Evolutionary conservation across 2,888 invertebrate species (phyloP), one percentile per base, ranked within the genome.

Genomic region (Autographa pulchrina): DNA sequence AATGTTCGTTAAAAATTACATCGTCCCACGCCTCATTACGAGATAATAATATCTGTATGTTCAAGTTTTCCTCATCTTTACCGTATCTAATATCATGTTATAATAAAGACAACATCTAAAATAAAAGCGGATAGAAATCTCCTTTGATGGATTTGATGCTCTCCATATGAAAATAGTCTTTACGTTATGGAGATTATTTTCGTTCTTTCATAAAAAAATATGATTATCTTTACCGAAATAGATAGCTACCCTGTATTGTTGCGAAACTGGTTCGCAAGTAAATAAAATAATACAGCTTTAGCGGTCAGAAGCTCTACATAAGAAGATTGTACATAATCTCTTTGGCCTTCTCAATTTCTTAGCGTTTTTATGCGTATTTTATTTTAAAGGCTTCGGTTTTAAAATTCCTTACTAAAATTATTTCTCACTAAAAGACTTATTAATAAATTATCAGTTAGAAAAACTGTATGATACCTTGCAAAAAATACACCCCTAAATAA

Each of bases 1-100:
- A 82, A 78, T 84, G 72, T 82, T 84, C 80, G 78, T 85, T 82
- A 81, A 81, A 80, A 82, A 83, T 79, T 74, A 82, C 73, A 74
- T 52, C 48, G 61, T 35, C 56, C 48, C 31, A 54, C 59, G 25
- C 56, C 72, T 69, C 66, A 81, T 86, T 80, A 81, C 60, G 62
- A 65, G 54, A 82, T 78, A 78, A 80, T 73, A 75, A 70, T 73
- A 70, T 71, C 65, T 71, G 48, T 48, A 58, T 58, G 56, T 67
- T 63, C 7, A 32, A 31, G 31, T 56, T 64, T 70, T 75, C 43
- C 61, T 68, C 25, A 18, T 67, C 43, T 62, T 62, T 68, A 25
- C 18, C 41, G 48, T 72, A 74, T 62, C 25, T 75, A 65, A 70
- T 70, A 71, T 56, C 43, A 61, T 62, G 60, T 25, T 18, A 61